Base-by-base conservation (phyloP, 2,888 invertebrate genomes). In the Sympetrum striolatum region DNA sequence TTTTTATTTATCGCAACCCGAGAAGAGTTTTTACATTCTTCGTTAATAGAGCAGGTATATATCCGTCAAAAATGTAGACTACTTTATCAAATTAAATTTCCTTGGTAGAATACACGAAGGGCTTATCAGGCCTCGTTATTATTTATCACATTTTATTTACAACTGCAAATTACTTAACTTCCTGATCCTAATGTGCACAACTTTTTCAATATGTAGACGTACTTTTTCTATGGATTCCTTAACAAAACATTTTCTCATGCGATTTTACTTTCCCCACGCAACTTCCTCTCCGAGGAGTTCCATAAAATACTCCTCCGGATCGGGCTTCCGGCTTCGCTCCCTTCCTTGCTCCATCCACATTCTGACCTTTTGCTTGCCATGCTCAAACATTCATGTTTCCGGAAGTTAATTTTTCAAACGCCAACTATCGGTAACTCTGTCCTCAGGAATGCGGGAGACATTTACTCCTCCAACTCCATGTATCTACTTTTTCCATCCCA, bases 371-470 rank as follows among this genome's bases (percentile, higher is more conserved):
- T 73, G 73, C 73, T 53, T 53, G 31, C 60, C 86, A 60, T 31
- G 31, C 73, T 73, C 60, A 86, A 86, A 86, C 58, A 86, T 86
- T 86, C 86, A 86, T 60, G 86, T 14, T 58, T 37, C 86, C 60
- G 86, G 60, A 86, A 86, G 60, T 64, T 86, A 86, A 86, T 86
- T 60, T 86, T 86, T 86, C 86, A 86, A 60, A 37, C 86, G 86
- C 86, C 73, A 73, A 73, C 73, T 73, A 73, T 73, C 25, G 73
- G 73, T 73, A 73, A 31, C 73, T 73, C 73, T 73, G 25, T 73
- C 25, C 73, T 25, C 73, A 1, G 73, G 73, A 73, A 73, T 73
- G 73, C 73, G 14, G 73, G 31, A 73, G 73, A 73, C 25, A 73
- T 25, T 31, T 73, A 31, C 73, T 25, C 31, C 12, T 25, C 8